Base-by-base conservation (phyloP, 1,140 invertebrate species). In the Neodiprion fabricii region DNA sequence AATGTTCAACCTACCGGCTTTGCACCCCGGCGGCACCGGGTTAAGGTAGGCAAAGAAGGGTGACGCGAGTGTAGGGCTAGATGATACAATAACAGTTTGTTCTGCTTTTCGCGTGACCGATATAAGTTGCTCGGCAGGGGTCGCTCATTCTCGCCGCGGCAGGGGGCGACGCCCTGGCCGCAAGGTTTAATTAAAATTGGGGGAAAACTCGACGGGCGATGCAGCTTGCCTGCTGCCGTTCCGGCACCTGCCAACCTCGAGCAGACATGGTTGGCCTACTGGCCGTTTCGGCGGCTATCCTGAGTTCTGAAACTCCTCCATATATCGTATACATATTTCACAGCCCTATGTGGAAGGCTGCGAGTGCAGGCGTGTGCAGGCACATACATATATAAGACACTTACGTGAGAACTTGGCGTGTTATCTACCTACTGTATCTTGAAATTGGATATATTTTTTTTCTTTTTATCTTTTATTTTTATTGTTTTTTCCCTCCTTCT, bases 151-250 rank as follows among this genome's bases (percentile, higher is more conserved):
- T 74, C 74, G 74, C 78, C 76, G 76, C 79, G 75, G 80, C 83
- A 77, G 80, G 82, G 82, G 81, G 68, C 79, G 72, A 72, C 61
- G 53, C 78, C 77, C 76, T 77, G 75, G 61, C 78, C 75, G 79
- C 72, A 77, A 81, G 78, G 73, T 82, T 84, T 84, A 84, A 84
- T 84, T 83, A 83, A 83, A 84, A 84, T 84, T 82, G 75, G 79
- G 79, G 77, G 79, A 69, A 69, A 69, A 21, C 40, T 69, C 67
- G 77, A 53, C 68, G 69, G 61, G 67, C 71, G 73, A 23, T 71
- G 66, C 66, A 71, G 71, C 12, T 17, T 75, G 53, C 67, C 10
- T 74, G 23, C 12, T 50, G 23, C 48, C 67, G 75, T 78, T 78
- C 71, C 78, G 71, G 66, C 74, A 69, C 66, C 72, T 61, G 67